Evolutionary conservation across 2,113 vertebrate genomes (phyloP).

Genomic region (Chrysemys picta): DNA sequence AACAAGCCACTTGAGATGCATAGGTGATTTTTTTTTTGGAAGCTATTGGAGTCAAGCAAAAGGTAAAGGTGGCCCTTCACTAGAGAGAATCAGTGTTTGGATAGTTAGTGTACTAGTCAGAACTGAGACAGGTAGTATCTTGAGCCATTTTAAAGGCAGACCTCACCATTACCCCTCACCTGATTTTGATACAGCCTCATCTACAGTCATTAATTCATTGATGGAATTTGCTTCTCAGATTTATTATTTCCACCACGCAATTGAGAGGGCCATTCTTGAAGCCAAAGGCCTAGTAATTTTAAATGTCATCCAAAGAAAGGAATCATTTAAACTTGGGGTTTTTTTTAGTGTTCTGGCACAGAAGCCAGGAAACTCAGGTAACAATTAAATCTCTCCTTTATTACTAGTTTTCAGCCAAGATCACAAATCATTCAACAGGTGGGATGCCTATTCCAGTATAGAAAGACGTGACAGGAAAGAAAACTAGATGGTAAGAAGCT

Average conservation of each 20-base stretch:
- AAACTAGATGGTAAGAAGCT: neutral
- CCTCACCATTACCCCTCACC: neutral
- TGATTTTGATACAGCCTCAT: neutral
- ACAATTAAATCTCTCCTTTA: neutral
- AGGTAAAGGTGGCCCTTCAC: neutral
- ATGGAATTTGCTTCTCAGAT: neutral
- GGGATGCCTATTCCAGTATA: neutral
- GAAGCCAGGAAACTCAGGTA: neutral
- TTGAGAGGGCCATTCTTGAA: neutral
- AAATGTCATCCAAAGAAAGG: neutral
- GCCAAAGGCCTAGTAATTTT: neutral
- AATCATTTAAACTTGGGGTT: neutral
- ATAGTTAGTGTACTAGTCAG: neutral
- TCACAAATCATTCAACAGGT: neutral
- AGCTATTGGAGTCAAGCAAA: neutral
- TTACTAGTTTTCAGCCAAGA: neutral
- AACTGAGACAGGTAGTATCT: neutral
- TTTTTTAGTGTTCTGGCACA: neutral
- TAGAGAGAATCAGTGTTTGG: neutral
- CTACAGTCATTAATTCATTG: neutral
- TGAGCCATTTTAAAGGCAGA: neutral
- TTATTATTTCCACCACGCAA: neutral
- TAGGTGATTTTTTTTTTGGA: neutral
- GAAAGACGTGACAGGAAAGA: neutral
- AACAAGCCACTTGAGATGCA: neutral